Conservation (phyloP, 2,113 vertebrate genomes). For the Macheiramphus alcinus region DNA sequence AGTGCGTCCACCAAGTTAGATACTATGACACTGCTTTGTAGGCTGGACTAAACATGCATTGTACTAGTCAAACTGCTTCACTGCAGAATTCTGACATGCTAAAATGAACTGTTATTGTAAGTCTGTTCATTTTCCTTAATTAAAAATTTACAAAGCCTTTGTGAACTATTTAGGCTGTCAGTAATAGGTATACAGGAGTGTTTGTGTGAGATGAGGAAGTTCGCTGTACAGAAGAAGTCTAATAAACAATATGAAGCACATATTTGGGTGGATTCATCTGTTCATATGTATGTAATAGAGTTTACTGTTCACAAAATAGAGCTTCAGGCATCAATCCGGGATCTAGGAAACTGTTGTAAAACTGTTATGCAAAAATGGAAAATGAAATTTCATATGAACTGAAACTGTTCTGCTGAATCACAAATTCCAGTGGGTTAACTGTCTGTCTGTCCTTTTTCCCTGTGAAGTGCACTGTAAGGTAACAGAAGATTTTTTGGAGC, state of each 20-base stretch:
- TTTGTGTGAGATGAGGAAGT: neutral
- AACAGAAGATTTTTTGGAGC: neutral
- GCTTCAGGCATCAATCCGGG: neutral
- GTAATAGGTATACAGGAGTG: neutral
- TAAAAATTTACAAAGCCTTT: constrained; percentile 54
- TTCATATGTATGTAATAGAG: neutral
- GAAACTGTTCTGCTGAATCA: neutral
- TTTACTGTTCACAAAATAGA: neutral
- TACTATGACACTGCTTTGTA: neutral
- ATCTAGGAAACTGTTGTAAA: neutral
- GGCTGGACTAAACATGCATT: neutral
- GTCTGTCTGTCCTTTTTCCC: neutral
- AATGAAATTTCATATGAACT: neutral
- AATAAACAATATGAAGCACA: neutral
- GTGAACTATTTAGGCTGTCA: neutral
- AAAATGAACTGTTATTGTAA: neutral
- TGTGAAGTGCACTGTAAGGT: neutral
- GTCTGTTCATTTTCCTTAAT: constrained; percentile 53
- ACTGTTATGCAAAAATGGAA: neutral
- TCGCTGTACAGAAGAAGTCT: neutral
- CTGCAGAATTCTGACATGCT: neutral
- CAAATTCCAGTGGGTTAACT: neutral
- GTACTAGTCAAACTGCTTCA: neutral
- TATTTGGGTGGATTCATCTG: neutral
- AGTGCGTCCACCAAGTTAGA: neutral